Evolutionary conservation across 2,797 vertebrate genomes (phyloP).

Genomic region (Gymnothorax javanicus): DNA sequence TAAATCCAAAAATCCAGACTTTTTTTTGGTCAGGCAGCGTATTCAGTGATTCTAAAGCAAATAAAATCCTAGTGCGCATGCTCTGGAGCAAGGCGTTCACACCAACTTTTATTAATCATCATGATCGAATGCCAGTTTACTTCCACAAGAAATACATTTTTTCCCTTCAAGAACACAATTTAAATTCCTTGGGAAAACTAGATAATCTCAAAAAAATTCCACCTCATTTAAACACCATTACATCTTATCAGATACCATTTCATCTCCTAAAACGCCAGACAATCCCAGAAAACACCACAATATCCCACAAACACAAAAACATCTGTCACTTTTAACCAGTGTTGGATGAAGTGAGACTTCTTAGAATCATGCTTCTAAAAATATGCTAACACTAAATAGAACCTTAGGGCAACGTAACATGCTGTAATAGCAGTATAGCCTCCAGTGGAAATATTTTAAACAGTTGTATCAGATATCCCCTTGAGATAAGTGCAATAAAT

Average conservation of each 20-base stretch:
- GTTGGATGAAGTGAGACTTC: background rate
- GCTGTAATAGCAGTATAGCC: background rate
- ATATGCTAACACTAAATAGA: background rate
- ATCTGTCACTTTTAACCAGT: background rate
- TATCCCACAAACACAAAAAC: background rate
- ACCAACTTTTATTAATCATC: background rate
- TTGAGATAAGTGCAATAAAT: background rate
- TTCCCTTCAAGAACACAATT: no score
- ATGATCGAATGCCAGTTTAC: background rate
- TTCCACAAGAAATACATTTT: background rate
- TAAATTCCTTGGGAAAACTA: no score
- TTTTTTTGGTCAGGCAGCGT: background rate
- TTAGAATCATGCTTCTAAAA: background rate
- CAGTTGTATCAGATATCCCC: background rate
- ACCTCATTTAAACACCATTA: background rate
- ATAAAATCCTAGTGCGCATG: background rate
- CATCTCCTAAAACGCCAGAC: background rate
- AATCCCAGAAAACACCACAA: background rate
- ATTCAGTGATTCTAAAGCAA: background rate
- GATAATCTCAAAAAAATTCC: no score
- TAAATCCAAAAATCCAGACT: no score
- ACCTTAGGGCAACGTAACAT: background rate
- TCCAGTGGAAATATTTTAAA: background rate
- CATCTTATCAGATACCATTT: no score
- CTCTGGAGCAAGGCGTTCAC: background rate